These are phyloP conservation scores for Neolamprologus ventralis DNA, from an alignment of 2,113 vertebrate genomes.

Conservation along the genomic window DNA sequence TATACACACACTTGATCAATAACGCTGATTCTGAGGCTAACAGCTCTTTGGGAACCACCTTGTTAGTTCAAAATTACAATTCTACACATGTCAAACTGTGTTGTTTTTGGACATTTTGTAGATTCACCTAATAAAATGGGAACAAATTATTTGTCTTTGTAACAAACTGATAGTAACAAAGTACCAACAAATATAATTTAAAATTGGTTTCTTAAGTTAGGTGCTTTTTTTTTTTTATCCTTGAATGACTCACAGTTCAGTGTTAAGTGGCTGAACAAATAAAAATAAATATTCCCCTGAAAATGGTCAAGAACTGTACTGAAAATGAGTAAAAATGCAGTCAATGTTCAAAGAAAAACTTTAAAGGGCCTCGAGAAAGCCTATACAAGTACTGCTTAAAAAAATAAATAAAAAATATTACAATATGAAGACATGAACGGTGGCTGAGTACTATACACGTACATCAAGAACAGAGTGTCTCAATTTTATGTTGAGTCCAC, in stretches of 20 bases:
- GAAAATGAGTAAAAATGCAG: not conserved
- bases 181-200: not conserved
- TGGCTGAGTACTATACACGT: not conserved
- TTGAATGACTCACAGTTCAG: not conserved
- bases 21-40: not conserved
- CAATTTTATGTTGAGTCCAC: not conserved
- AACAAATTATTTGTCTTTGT: not conserved
- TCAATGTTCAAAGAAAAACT: not conserved
- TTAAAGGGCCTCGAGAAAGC: not conserved
- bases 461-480: not conserved
- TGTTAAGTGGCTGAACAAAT: not conserved
- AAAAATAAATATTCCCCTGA: not conserved
- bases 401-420: not conserved
- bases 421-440: not conserved
- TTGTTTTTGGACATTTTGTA: not conserved
- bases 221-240: not conserved
- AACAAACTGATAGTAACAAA: not conserved
- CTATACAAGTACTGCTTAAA: not conserved
- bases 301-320: not conserved
- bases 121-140: not conserved
- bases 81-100: not conserved
- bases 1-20: not conserved
- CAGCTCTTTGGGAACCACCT: not conserved
- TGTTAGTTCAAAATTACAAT: not conserved
- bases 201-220: rapidly evolving